Base-by-base conservation (phyloP, 37 sponge, comb jelly and placozoan species). In the Cliona cf. orientalis region DNA sequence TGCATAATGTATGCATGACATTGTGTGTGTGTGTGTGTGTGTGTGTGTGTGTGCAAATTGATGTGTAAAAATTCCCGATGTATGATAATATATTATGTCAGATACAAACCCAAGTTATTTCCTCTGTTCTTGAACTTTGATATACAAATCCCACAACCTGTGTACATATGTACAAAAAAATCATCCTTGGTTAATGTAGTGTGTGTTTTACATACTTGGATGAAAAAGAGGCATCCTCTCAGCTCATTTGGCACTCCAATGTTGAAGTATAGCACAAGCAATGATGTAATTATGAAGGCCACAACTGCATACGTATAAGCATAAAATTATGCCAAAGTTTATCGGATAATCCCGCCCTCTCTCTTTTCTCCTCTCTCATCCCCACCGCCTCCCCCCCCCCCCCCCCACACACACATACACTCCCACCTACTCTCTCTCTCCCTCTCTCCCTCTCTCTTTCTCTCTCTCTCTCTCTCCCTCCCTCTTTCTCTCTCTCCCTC, bases 101-200 rank as follows among this genome's bases (percentile, higher is more conserved):
- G n/a, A n/a, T n/a, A n/a, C n/a, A 49, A 49, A 11, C 11, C 11
- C 17, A 17, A 49, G 14, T 65, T 78, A 12, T n/a, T 33, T 22
- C 55, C 25, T 49, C 55, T 19, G 55, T 58, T 32, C 58, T 17
- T n/a, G n/a, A n/a, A n/a, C 45, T 19, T 3, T 71, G 56, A 36
- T 85, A 85, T 17, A 85, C 79, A 45, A 85, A 58, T 44, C 86
- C 79, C 42, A 85, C 76, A 1, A 85, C 79, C 86, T 85, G 60
- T 21, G 2, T n/a, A n/a, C n/a, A n/a, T n/a, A 61, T 62, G 5
- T 11, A 36, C 64, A 67, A 31, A 36, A 40, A 29, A 37, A 7
- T 67, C 11, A 21, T 21, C 19, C 4, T 37, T 67, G 4, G 36
- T 11, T 17, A 35, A 9, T 36, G 68, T 2, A 35, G 11, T 4